A percentile compares a stretch with the other conserved stretches of the same genome.
Evolutionary conservation across 2,797 vertebrate genomes (phyloP).

Genomic region (Taeniopygia guttata): DNA sequence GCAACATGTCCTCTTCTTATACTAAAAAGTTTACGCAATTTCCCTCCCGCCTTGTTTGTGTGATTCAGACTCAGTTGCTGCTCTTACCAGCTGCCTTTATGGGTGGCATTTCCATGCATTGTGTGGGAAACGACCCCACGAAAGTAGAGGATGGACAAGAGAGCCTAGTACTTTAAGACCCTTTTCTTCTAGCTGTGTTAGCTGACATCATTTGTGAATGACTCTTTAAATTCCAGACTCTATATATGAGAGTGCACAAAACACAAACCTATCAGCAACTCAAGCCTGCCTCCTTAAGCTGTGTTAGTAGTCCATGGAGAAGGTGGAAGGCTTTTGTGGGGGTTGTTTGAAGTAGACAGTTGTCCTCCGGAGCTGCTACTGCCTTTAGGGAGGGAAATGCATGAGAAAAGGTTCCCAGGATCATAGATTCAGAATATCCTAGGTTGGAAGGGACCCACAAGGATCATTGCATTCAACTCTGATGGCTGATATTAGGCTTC

Average conservation of each 20-base stretch:
- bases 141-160: neutral
- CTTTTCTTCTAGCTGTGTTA: neutral
- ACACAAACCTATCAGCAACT: neutral
- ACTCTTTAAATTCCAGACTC: neutral
- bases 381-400: neutral
- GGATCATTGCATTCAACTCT: neutral
- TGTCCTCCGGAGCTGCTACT: neutral
- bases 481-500: neutral
- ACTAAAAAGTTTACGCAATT: constrained; percentile 7
- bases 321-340: neutral
- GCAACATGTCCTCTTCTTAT: neutral
- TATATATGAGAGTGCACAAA: neutral
- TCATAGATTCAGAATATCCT: neutral
- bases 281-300: neutral
- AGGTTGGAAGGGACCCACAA: neutral
- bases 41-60: neutral
- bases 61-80: constrained; percentile 26
- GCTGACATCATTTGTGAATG: neutral
- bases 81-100: constrained; percentile 20
- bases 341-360: neutral
- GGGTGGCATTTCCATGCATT: constrained; percentile 23
- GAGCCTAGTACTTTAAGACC: neutral
- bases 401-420: neutral
- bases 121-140: neutral
- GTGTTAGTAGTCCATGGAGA: neutral